Conservation (phyloP, 2,888 invertebrate genomes). For the Pristionchus maxplancki region DNA sequence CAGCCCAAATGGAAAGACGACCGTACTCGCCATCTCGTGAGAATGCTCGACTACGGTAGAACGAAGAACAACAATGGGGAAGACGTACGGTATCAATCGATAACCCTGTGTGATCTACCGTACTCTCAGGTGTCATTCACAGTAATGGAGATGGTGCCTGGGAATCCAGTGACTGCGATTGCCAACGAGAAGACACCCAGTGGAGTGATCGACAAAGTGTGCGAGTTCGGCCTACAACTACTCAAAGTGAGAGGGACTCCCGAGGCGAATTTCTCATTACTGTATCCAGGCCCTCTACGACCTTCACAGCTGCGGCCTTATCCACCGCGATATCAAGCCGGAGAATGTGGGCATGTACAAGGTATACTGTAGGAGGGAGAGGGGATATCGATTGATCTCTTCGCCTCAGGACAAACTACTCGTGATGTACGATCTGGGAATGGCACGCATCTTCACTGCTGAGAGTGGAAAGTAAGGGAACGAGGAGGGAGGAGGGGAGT, state of each 20-base stretch:
- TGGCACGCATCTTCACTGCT: conserved; percentile 55
- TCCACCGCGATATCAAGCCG: conserved; percentile 57
- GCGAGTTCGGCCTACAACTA: conserved; percentile 56
- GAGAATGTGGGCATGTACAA: conserved; percentile 57
- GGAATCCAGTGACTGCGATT: conserved; percentile 5
- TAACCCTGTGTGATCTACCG: neutral
- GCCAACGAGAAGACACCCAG: conserved; percentile 18
- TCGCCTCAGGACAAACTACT: conserved; percentile 49
- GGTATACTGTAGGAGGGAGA: neutral
- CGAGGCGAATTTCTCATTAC: neutral
- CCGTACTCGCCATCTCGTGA: conserved; percentile 36
- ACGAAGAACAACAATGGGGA: conserved; percentile 43
- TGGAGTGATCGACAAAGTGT: conserved; percentile 51
- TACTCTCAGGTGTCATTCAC: conserved; percentile 42
- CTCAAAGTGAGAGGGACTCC: conserved; percentile 45
- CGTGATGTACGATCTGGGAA: conserved; percentile 57
- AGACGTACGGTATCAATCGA: conserved; percentile 25
- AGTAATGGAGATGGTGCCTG: conserved; percentile 47
- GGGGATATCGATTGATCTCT: neutral
- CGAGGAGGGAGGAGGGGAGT: neutral
- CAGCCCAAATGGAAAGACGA: conserved; percentile 44
- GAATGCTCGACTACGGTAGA: conserved; percentile 45
- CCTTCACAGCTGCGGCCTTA: conserved; percentile 53
- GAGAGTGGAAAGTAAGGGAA: conserved; percentile 39
- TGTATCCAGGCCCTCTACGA: conserved; percentile 54